Evolutionary conservation across 2,113 vertebrate genomes (phyloP).

Genomic region (Sphaerodactylus townsendi): DNA sequence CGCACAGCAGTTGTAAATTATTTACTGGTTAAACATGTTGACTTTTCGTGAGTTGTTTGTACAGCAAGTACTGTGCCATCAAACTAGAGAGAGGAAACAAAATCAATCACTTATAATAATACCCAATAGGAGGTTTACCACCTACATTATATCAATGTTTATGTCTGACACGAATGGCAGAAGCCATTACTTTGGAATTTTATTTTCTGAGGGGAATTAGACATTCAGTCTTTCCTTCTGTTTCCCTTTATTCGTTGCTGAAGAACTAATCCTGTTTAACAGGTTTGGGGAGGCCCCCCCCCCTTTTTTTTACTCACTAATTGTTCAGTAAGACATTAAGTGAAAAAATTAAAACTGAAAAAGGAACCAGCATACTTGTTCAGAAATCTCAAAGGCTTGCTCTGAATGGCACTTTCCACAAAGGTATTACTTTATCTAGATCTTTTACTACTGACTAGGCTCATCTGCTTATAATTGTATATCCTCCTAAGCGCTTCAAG

Average conservation of each 20-base stretch:
- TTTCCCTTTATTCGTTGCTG: constrained; percentile 36
- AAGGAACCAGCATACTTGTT: not conserved
- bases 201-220: constrained; percentile 70
- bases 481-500: no score
- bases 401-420: not conserved
- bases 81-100: constrained; percentile 56
- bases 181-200: constrained; percentile 70
- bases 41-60: constrained; percentile 73
- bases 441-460: not conserved
- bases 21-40: constrained; percentile 74
- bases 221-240: constrained; percentile 60
- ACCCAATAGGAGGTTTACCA: constrained; percentile 73
- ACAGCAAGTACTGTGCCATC: constrained; percentile 61
- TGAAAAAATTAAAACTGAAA: constrained; percentile 29
- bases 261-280: constrained; percentile 49
- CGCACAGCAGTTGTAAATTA: constrained; percentile 66
- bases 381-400: not conserved
- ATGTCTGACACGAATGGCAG: constrained; percentile 68
- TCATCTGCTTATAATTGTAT: no score
- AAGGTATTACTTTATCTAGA: not conserved
- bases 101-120: constrained; percentile 72
- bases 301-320: constrained; percentile 39
- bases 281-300: constrained; percentile 35
- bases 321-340: constrained; percentile 49
- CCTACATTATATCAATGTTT: constrained; percentile 70